Percentiles rank a stretch among this genome's conserved stretches.
Conservation (phyloP, 1,140 invertebrate species). For the Drosophila insularis region DNA sequence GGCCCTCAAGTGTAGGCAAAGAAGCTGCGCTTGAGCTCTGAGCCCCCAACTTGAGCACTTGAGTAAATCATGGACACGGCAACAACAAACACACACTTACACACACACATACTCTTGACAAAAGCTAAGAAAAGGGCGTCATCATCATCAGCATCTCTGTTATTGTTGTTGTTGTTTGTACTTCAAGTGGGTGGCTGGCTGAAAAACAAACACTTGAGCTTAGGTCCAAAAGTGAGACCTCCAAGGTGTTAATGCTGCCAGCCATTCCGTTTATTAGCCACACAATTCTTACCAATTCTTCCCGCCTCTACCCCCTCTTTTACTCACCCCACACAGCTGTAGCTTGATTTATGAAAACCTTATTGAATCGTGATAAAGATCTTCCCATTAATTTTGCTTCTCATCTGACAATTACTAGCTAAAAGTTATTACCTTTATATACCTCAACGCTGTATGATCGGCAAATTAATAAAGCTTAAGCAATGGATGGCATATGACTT, state of each 20-base stretch:
- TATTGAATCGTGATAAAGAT: slow-evolving; percentile 66
- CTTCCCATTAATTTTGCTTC: slow-evolving; percentile 57
- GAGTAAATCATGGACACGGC: slow-evolving; percentile 19
- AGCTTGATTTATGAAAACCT: slow-evolving; percentile 53
- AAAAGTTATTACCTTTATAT: slow-evolving; percentile 51
- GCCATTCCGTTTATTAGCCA: slow-evolving; percentile 66
- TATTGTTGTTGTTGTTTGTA: slow-evolving; percentile 30
- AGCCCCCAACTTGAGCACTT: slow-evolving; percentile 42
- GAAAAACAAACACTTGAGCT: slow-evolving; percentile 69
- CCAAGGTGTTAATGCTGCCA: slow-evolving; percentile 63
- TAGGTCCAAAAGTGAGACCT: slow-evolving; percentile 60
- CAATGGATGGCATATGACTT: slow-evolving; percentile 53
- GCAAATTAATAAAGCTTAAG: slow-evolving; percentile 72
- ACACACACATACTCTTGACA: slow-evolving; percentile 31
- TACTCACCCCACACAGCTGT: slow-evolving; percentile 40
- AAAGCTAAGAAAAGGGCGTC: slow-evolving; percentile 71
- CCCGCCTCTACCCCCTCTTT: slow-evolving; percentile 13
- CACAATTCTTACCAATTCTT: not conserved
- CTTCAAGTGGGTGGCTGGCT: slow-evolving; percentile 69
- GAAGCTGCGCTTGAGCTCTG: slow-evolving; percentile 61
- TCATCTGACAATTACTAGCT: slow-evolving; percentile 34
- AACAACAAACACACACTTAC: slow-evolving; percentile 23
- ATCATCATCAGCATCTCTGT: slow-evolving; percentile 32
- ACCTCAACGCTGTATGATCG: slow-evolving; percentile 45
- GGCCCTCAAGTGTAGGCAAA: slow-evolving; percentile 58